phyloP scores from a whole-genome alignment of 2,113 vertebrate species.

The Aspiorhynchus laticeps region DNA sequence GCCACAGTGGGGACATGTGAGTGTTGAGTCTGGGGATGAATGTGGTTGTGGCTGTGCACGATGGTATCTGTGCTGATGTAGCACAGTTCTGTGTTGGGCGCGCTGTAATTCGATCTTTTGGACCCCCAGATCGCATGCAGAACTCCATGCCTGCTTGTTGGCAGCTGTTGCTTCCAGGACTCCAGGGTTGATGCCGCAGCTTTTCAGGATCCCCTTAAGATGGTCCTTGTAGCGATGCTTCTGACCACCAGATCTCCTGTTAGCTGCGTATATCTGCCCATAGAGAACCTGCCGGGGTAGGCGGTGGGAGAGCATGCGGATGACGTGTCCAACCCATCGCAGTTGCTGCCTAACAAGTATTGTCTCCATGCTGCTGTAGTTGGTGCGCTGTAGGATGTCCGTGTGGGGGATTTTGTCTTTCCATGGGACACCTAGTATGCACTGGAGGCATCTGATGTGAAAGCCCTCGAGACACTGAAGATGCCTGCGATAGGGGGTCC shows the following conservation, averaged over 20 bases:
- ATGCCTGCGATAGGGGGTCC: slow-evolving; percentile 1
- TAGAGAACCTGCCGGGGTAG: not conserved
- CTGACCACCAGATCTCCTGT: not conserved
- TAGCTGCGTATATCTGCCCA: slow-evolving; percentile 1
- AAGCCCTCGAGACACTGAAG: not conserved
- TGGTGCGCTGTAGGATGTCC: not conserved
- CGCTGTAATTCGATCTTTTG: no score
- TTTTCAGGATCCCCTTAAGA: not conserved
- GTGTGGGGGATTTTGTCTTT: not conserved
- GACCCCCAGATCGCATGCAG: no score
- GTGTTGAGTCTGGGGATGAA: no score
- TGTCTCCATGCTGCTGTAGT: not conserved
- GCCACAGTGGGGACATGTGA: no score
- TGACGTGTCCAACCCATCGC: slow-evolving; percentile 6
- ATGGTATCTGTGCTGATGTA: no score
- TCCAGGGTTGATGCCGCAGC: slow-evolving; percentile 29
- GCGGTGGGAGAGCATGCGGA: not conserved
- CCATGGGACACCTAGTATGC: slow-evolving; percentile 11
- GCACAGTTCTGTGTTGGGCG: no score
- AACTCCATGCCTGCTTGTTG: no score
- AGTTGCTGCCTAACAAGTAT: no score
- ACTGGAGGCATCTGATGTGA: slow-evolving; percentile 18
- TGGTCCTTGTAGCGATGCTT: not conserved
- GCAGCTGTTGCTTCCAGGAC: not conserved
- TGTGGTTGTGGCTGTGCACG: no score